These are phyloP conservation scores for Liparis tanakae DNA, from an alignment of 2,797 vertebrate species.

Conservation along the genomic window DNA sequence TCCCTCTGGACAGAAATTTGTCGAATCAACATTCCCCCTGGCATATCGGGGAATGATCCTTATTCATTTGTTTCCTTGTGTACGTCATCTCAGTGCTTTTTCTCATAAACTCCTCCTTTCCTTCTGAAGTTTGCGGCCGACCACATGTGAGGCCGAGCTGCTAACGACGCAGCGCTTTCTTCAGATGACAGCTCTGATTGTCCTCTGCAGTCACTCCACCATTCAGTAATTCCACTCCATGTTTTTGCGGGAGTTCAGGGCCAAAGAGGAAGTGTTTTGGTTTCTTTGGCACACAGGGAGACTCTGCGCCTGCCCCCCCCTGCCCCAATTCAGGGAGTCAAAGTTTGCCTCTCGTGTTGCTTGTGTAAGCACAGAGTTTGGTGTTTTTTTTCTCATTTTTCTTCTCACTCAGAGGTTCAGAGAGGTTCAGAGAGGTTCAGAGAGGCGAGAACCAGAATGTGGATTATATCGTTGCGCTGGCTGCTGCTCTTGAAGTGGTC, in stretches of 20 bases:
- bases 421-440: slow-evolving; percentile 47
- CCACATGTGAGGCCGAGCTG: slow-evolving; percentile 45
- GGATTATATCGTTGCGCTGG: slow-evolving; percentile 43
- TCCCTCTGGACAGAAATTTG: slow-evolving; percentile 55
- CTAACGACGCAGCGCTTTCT: slow-evolving; percentile 33
- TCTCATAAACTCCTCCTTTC: slow-evolving; percentile 40
- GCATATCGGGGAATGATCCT: slow-evolving; percentile 12
- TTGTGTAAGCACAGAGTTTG: slow-evolving; percentile 78
- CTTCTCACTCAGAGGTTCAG: slow-evolving; percentile 46
- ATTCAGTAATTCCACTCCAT: slow-evolving; percentile 68
- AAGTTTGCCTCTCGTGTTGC: slow-evolving; percentile 82
- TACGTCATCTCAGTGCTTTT: slow-evolving; percentile 34
- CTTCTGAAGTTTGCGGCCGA: slow-evolving; percentile 10
- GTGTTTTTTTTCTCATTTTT: slow-evolving; percentile 68
- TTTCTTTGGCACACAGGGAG: slow-evolving; percentile 79
- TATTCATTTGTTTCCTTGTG: slow-evolving; percentile 38
- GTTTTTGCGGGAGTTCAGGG: slow-evolving; percentile 73
- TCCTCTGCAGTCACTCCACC: slow-evolving; percentile 48
- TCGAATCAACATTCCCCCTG: slow-evolving; percentile 49
- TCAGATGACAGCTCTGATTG: slow-evolving; percentile 36
- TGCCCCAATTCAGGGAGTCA: slow-evolving; percentile 70
- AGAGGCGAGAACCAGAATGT: slow-evolving; percentile 65
- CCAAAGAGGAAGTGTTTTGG: slow-evolving; percentile 80
- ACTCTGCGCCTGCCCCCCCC: slow-evolving; percentile 65
- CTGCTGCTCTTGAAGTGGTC: slow-evolving; percentile 54